phyloP scores from a whole-genome alignment of 1,140 invertebrate genomes.

The Drosophila cardini region DNA sequence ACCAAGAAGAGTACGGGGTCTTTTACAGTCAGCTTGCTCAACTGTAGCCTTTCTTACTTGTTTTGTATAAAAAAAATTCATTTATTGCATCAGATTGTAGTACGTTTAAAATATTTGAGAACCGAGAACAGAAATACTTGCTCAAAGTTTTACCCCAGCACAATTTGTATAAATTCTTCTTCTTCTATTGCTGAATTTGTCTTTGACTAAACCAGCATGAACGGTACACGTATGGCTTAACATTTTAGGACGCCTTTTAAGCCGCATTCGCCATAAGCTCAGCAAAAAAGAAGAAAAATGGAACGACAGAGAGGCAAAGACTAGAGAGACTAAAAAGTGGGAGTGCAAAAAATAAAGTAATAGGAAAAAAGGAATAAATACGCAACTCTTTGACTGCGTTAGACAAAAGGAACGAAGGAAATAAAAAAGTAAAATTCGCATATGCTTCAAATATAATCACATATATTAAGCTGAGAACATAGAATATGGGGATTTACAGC shows the following conservation, averaged over 20 bases:
- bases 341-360: slow-evolving; percentile 20
- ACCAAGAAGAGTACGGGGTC: too few species aligned
- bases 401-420: slow-evolving; percentile 49
- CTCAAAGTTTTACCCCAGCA: slow-evolving; percentile 8
- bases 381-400: slow-evolving; percentile 25
- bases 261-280: slow-evolving; percentile 43
- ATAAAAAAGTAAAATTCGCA: slow-evolving; percentile 24
- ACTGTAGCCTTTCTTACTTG: too few species aligned
- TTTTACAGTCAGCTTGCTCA: too few species aligned
- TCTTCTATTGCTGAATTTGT: slow-evolving; percentile 53
- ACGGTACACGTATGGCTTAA: slow-evolving; percentile 76
- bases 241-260: slow-evolving; percentile 66
- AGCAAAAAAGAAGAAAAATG: slow-evolving; percentile 17
- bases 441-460: slow-evolving; percentile 52
- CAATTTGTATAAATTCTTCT: slow-evolving; percentile 6
- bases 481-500: slow-evolving; percentile 40
- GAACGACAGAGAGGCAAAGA: neutral
- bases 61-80: too few species aligned
- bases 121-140: neutral
- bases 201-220: slow-evolving; percentile 78
- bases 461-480: slow-evolving; percentile 42
- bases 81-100: too few species aligned
- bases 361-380: slow-evolving; percentile 38
- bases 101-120: too few species aligned
- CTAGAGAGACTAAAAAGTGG: slow-evolving; percentile 1